Evolutionary conservation across 2,113 vertebrate genomes (phyloP).

Genomic region (Apodemus speciosus): DNA sequence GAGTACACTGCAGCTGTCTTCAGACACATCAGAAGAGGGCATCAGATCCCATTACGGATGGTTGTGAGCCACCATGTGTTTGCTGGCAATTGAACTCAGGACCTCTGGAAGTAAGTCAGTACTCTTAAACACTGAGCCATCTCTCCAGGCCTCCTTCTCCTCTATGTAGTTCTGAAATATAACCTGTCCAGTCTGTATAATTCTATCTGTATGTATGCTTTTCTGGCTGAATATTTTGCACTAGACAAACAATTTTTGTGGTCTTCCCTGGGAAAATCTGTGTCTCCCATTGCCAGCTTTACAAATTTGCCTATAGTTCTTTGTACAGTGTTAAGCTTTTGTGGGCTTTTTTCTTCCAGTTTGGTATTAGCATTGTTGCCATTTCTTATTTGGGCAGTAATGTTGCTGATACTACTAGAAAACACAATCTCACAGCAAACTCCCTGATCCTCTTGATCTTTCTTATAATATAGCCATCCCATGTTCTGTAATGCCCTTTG

Average conservation of each 20-base stretch:
- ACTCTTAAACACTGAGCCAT: no score
- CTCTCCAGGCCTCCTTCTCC: no score
- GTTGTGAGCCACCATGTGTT: no score
- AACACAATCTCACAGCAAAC: background rate
- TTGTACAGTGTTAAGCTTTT: background rate
- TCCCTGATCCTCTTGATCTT: background rate
- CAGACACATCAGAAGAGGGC: no score
- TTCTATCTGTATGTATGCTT: background rate
- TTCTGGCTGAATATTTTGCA: background rate
- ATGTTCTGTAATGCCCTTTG: background rate
- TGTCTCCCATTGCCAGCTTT: background rate
- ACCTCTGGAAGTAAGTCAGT: no score
- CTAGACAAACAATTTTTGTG: background rate
- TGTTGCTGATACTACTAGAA: background rate
- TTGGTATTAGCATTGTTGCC: background rate
- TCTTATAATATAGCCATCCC: background rate
- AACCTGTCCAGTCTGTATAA: background rate
- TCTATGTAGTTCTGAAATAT: background rate
- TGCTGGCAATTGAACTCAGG: no score
- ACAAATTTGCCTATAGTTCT: no score
- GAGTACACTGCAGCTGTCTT: no score
- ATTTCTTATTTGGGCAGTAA: background rate
- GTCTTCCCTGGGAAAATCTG: background rate
- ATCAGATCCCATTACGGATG: no score
- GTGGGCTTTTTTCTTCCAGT: background rate